Evolutionary conservation across 23 tunicate genomes (phyloP).

Genomic region (Halocynthia roretzi): DNA sequence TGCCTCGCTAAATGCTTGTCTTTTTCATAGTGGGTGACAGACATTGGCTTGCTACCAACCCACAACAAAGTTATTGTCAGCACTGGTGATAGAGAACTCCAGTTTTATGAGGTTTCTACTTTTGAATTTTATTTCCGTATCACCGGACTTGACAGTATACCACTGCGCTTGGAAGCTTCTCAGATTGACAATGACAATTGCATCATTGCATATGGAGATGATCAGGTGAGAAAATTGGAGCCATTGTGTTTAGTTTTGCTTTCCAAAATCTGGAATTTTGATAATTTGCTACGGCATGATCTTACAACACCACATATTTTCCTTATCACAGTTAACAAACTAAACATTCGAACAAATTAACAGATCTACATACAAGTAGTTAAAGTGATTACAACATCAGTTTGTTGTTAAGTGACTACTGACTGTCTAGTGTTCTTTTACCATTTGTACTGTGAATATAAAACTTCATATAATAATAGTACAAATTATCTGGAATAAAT

Average conservation of each 20-base stretch:
- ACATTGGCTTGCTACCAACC: slow-evolving; percentile 45
- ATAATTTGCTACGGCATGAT: neutral
- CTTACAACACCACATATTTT: too few species aligned
- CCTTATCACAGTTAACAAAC: too few species aligned
- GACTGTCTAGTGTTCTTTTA: too few species aligned
- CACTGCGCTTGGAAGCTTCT: slow-evolving; percentile 51
- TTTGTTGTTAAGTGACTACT: too few species aligned
- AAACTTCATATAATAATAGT: too few species aligned
- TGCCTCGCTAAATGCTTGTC: neutral
- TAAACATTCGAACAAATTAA: too few species aligned
- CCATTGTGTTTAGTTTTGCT: neutral
- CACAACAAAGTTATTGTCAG: slow-evolving; percentile 66
- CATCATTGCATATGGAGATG: slow-evolving; percentile 74
- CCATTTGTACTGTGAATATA: too few species aligned
- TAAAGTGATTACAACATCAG: too few species aligned
- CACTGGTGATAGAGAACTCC: slow-evolving; percentile 80
- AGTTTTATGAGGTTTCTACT: slow-evolving; percentile 72
- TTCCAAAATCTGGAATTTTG: neutral
- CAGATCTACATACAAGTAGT: too few species aligned
- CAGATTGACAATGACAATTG: slow-evolving; percentile 40
- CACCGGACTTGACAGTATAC: slow-evolving; percentile 81
- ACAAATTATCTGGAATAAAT: too few species aligned
- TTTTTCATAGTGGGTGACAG: slow-evolving; percentile 62
- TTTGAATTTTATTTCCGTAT: slow-evolving; percentile 87
- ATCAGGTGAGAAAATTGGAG: slow-evolving; percentile 30